These are phyloP conservation scores for Luidia sarsii DNA, from an alignment of 53 echinoderm and acorn worm genomes.

Conservation along the genomic window DNA sequence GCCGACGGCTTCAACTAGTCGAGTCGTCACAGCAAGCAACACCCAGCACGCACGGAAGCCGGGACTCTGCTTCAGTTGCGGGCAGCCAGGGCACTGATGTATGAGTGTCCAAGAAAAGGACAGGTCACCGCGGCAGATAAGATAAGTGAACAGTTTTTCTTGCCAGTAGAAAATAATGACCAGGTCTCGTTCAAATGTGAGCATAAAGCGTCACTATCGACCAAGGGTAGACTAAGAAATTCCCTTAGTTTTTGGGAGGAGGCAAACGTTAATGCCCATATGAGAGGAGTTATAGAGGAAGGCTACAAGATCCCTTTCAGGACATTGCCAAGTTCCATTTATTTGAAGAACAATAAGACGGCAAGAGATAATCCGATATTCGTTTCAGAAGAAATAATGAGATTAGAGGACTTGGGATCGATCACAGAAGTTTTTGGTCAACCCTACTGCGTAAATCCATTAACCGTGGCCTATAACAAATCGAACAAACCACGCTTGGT, in stretches of 20 bases:
- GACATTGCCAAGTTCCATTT: neutral
- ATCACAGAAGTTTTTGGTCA: neutral
- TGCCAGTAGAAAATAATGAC: neutral
- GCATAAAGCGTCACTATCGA: neutral
- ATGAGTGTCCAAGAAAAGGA: slow-evolving; percentile 4
- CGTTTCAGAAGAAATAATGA: neutral
- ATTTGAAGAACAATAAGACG: slow-evolving; percentile 32
- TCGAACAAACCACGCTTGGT: slow-evolving; percentile 56
- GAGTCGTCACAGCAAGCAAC: neutral
- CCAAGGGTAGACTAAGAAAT: neutral
- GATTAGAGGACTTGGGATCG: neutral
- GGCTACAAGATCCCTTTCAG: slow-evolving; percentile 50
- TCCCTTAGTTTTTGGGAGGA: neutral
- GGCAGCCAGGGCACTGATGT: slow-evolving; percentile 8
- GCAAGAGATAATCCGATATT: slow-evolving; percentile 4
- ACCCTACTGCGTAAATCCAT: slow-evolving; percentile 16
- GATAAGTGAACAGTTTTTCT: neutral
- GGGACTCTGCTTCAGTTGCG: neutral
- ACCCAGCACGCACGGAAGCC: neutral
- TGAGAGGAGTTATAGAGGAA: neutral
- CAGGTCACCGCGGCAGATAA: neutral
- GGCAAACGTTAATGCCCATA: neutral
- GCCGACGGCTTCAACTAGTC: neutral
- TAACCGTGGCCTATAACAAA: slow-evolving; percentile 19
- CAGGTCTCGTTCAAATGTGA: neutral